phyloP scores from a whole-genome alignment of 2,888 invertebrate genomes.

The Imbricaverruca yamaguchii region DNA sequence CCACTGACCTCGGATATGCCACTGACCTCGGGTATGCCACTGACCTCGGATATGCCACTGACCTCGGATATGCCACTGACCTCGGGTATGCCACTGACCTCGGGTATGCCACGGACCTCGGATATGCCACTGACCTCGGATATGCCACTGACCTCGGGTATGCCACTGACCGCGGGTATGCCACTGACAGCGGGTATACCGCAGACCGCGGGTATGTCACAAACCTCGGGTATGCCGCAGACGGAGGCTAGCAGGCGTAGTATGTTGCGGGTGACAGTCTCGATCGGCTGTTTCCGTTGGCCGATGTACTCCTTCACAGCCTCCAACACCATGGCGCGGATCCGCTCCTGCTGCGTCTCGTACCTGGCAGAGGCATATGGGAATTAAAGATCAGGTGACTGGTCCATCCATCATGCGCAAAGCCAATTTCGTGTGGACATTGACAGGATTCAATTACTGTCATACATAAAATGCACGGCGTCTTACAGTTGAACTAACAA shows the following conservation, averaged over 20 bases:
- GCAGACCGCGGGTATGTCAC: neutral
- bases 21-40: constrained; percentile 65
- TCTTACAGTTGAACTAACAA: too few relatives aligned
- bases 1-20: constrained; percentile 57
- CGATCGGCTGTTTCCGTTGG: constrained; percentile 72
- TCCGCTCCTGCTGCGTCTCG: constrained; percentile 53
- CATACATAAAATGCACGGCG: too few relatives aligned
- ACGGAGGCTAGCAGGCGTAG: constrained; percentile 74
- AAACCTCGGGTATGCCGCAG: constrained; percentile 68
- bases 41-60: constrained; percentile 45
- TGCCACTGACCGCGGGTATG: neutral
- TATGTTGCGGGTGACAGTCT: constrained; percentile 72
- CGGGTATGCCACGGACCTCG: too few relatives aligned
- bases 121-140: too few relatives aligned
- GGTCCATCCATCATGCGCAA: too few relatives aligned
- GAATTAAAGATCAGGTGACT: too few relatives aligned
- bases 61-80: constrained; percentile 75
- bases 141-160: too few relatives aligned
- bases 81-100: too few relatives aligned
- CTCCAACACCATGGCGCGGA: constrained; percentile 75
- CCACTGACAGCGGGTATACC: too few relatives aligned
- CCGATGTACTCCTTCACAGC: constrained; percentile 80
- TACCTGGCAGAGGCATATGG: constrained; percentile 40
- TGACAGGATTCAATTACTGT: too few relatives aligned
- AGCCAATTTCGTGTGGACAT: too few relatives aligned